Evolutionary conservation across 2,888 invertebrate genomes (phyloP).

Genomic region (Phyllotreta striolata): DNA sequence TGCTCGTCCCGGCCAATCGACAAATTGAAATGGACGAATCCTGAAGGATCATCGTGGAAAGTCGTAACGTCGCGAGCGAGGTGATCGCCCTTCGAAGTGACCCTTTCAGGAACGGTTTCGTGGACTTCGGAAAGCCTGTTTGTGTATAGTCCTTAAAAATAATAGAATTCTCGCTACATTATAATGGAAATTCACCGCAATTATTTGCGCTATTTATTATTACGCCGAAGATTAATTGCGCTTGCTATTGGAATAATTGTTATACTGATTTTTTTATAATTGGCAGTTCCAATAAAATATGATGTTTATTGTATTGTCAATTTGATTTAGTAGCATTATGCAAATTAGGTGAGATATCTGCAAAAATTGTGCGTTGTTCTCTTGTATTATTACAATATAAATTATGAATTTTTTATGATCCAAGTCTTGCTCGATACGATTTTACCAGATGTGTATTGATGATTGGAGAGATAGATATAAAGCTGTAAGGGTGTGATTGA

Average conservation of each 20-base stretch:
- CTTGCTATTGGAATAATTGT: not conserved
- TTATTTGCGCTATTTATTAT: too few species aligned
- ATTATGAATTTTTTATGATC: too few species aligned
- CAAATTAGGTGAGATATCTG: not conserved
- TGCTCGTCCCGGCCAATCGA: constrained; percentile 57
- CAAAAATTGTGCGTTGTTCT: not conserved
- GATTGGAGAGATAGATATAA: too few species aligned
- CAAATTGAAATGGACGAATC: constrained; percentile 63
- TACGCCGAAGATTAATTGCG: too few species aligned
- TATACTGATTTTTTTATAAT: constrained; percentile 2
- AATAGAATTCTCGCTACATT: not conserved
- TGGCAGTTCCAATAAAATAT: not conserved
- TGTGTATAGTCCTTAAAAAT: constrained; percentile 62
- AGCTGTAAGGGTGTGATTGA: too few species aligned
- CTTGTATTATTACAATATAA: too few species aligned
- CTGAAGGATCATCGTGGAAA: constrained; percentile 63
- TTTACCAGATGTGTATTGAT: too few species aligned
- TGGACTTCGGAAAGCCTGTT: constrained; percentile 65
- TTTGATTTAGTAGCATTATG: constrained; percentile 6
- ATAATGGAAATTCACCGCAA: not conserved
- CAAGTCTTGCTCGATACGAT: too few species aligned
- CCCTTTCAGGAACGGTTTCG: constrained; percentile 70
- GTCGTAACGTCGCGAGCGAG: constrained; percentile 61
- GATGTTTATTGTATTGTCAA: constrained; percentile 4
- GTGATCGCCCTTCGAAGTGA: constrained; percentile 64